Base-by-base conservation (phyloP, 2,797 vertebrate genomes). In the Micromesistius poutassou region DNA sequence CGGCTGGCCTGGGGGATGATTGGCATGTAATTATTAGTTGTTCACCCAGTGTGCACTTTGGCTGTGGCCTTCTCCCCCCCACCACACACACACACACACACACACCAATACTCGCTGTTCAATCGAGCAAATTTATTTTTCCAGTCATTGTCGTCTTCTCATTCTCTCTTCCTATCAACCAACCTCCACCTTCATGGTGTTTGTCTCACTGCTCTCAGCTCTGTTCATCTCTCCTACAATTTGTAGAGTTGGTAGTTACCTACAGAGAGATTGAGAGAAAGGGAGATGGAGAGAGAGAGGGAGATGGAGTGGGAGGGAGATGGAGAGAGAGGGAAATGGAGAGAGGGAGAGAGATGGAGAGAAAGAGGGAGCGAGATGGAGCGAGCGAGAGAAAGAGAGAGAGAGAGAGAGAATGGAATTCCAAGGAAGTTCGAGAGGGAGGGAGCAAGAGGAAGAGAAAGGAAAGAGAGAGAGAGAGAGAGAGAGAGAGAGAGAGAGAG, bases 21-120 rank as follows among this genome's bases (percentile, higher is more conserved):
- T 93, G 93, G 91, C 89, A 84, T 93, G 91, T 93, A 93, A 94
- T 93, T 92, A 93, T 91, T 79, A 74, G 80, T 90, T 91, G 86
- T 86, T 87, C 86, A 89, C 55, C 25, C 85, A 79, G 68, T 81
- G 87, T 88, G 82, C 82, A 85, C 84, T 87, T 88, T 84, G 84
- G 79, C 74, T 73, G 71, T 74, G 79, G 80, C 83, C 80, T 77
- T 62, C 42, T 66, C 74, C 80, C 80, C 50, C 31, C 76, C 78
- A 72, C 83, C 81, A 28, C 68, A 10, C 25, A 3, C 68, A 28
- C 68, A 71, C 25, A 71, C 25, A 71, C 68, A 30, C 28, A 71
- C 28, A 16, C 9, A 31, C 68, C 3, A 25, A 71, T 3, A 71
- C 28, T 13, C 68, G 55, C 73, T 4, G 12, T 82, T 72, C 80